Conservation (phyloP, 2,797 vertebrate species). For the Mycteria americana region DNA sequence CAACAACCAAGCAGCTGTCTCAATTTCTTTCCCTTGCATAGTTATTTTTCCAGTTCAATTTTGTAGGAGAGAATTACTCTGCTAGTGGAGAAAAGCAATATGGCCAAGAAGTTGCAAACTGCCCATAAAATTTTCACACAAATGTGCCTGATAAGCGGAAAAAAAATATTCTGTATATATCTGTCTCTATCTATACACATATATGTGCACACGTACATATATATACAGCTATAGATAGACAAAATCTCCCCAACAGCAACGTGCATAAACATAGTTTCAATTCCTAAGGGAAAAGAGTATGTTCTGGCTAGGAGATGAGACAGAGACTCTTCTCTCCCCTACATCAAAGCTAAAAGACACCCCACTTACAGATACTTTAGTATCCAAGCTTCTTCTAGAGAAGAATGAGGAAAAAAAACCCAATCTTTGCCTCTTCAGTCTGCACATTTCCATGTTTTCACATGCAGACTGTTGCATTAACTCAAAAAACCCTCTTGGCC, state of each 20-base stretch:
- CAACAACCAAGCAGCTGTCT: conserved; percentile 12
- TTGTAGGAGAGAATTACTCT: neutral
- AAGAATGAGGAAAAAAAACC: neutral
- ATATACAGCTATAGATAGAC: neutral
- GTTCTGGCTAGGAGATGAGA: neutral
- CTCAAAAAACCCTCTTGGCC: neutral
- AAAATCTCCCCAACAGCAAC: neutral
- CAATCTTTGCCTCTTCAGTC: neutral
- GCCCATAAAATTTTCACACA: neutral
- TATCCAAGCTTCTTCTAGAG: neutral
- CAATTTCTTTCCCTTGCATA: neutral
- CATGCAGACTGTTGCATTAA: neutral
- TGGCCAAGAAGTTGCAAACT: neutral
- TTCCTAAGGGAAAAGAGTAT: neutral
- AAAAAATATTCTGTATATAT: neutral
- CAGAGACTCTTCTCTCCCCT: neutral
- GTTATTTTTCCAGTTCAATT: neutral
- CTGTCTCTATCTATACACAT: neutral
- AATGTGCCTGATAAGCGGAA: neutral
- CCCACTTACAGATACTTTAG: neutral
- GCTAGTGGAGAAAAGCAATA: neutral
- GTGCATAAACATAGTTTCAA: neutral
- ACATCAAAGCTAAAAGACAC: neutral
- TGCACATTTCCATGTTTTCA: neutral
- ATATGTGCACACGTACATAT: accelerated